Evolutionary conservation across 1,140 invertebrate genomes (phyloP), one percentile per base, ranked within the genome.

Genomic region (Drosophila arawakana): DNA sequence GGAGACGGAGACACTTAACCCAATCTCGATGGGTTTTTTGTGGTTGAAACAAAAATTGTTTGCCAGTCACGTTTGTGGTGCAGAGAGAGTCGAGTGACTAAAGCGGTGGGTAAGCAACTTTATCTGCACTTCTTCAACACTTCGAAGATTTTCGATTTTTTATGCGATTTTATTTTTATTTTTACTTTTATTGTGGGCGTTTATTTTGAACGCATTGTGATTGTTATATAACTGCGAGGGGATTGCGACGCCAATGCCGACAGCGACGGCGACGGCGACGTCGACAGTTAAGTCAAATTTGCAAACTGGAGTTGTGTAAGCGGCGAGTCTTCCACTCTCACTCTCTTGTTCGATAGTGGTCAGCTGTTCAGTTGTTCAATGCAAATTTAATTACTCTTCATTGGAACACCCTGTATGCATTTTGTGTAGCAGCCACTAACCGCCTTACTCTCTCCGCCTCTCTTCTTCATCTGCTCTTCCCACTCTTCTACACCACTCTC

Each of bases 61-160:
- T 81, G 81, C 81, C 74, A 85, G 81, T 84, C 81, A 84, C 81
- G 81, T 84, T 81, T 84, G 75, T 84, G 80, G 52, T 84, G 80
- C 81, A 83, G 74, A 83, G 74, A 35, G 18, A n/a, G 47, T 3
- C 5, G 46, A 18, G 30, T 46, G 61, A 6, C 34, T 52, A 37
- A 49, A 50, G 61, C 46, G 15, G 61, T 43, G 39, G 41, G 25
- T 50, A 60, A 47, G 47, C 57, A 66, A 72, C 70, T 73, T 72
- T 72, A 73, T 80, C 81, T 84, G 77, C 77, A 85, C 77, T 84
- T 84, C 77, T 80, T 73, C 69, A 65, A 47, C 68, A 34, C 41
- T 30, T 11, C 21, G 37, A 60, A 54, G 39, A 60, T 65, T 44
- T 39, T 39, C 50, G 25, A 6, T 43, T 67, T 43, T 76, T 52